Base-by-base conservation (phyloP, 1,140 invertebrate species). In the Calliopsis andreniformis region DNA sequence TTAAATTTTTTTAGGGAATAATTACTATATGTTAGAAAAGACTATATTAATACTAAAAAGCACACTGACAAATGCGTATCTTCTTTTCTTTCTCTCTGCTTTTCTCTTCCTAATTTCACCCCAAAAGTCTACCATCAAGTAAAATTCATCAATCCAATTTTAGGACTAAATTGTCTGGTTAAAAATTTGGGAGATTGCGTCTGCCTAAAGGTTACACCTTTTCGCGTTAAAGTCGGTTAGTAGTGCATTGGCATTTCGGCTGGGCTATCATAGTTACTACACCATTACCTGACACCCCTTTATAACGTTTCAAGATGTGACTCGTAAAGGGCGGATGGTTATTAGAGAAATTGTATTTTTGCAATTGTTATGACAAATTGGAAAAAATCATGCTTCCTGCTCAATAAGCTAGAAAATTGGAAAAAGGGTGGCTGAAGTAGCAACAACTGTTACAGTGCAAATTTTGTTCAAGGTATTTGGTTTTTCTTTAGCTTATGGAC, bases 201-300 rank as follows among this genome's bases (percentile, higher is more conserved):
- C n/a, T 25, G 49, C 14, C 58, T n/a, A 79, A 79, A 79, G 67
- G 61, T 71, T 45, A 51, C 35, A 28, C 23, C 62, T 66, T 49
- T 35, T 45, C 20, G 6, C 20, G 51, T 10, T 14, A 39, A 71
- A 76, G 35, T 61, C 51, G 28, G 53, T 32, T 53, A 35, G 25
- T 35, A 56, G 78, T 70, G 59, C 79, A 83, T 73, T 87, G 86
- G 56, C 86, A 87, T 87, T 87, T 86, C 28, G 28, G 28, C 49
- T 73, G 6, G 14, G 20, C 51, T 28, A 20, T 55, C 43, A 3
- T 10, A 43, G 49, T 56, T 43, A 64, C 43, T 32, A 35, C 39
- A 25, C 16, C 20, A 12, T 35, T 45, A 23, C 18, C 45, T 18
- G 49, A 39, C 47, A 56, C 28, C 62, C 47, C 23, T 42, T 56